Percentiles rank a stretch among this genome's conserved stretches.
These are phyloP conservation scores for Hiodon tergisus DNA, from an alignment of 2,113 vertebrate genomes.

Conservation along the genomic window DNA sequence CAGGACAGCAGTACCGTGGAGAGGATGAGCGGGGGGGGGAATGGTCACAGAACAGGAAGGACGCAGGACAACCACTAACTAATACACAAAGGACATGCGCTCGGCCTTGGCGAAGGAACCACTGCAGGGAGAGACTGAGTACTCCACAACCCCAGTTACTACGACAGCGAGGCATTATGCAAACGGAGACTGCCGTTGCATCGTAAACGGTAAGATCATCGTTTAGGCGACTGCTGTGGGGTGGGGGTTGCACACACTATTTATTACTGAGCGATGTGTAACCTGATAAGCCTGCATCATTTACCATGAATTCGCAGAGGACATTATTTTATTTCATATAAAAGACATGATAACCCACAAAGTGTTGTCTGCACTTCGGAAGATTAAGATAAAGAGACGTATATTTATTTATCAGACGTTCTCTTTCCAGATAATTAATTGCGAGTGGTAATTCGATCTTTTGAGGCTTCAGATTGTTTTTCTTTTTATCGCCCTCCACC, in stretches of 20 bases:
- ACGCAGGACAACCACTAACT: no score
- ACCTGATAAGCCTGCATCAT: conserved; percentile 59
- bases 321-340: conserved; percentile 35
- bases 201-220: conserved; percentile 32
- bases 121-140: background rate
- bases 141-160: conserved; percentile 19
- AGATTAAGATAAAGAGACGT: conserved; percentile 38
- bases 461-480: conserved; percentile 46
- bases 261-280: conserved; percentile 23
- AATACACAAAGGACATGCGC: background rate
- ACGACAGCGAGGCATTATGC: conserved; percentile 9
- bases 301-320: conserved; percentile 45
- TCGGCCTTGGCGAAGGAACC: background rate
- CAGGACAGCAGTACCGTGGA: no score
- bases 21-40: no score
- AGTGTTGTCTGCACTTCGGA: conserved; percentile 32
- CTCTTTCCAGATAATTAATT: conserved; percentile 62
- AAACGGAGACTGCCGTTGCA: conserved; percentile 12
- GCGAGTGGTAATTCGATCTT: conserved; percentile 61
- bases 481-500: conserved; percentile 15
- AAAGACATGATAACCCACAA: conserved; percentile 28
- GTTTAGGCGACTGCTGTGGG: conserved; percentile 42
- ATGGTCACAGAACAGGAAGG: no score
- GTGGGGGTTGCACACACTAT: conserved; percentile 42
- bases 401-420: conserved; percentile 53